A percentile compares a stretch with the other conserved stretches of the same genome.
Conservation (phyloP, 2,888 invertebrate species). For the Heteromurus nitidus region DNA sequence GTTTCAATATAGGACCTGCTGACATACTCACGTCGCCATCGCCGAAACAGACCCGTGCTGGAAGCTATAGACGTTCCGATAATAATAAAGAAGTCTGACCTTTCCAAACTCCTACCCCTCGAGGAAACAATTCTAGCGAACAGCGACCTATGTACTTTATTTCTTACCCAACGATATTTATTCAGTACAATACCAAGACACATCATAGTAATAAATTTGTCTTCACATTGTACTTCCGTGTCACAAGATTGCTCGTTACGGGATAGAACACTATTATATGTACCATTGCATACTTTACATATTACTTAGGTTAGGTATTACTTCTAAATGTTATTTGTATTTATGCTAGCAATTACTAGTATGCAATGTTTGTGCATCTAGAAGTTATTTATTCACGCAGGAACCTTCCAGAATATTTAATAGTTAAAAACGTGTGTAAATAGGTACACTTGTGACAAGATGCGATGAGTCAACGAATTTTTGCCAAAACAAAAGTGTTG, state of each 20-base stretch:
- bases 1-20: conserved; percentile 66
- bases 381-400: neutral
- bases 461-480: conserved; percentile 17
- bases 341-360: neutral
- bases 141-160: conserved; percentile 6
- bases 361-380: neutral
- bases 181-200: conserved; percentile 55
- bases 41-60: conserved; percentile 69
- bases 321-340: neutral
- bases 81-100: conserved; percentile 70
- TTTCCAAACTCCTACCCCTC: conserved; percentile 8
- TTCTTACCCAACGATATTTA: conserved; percentile 35
- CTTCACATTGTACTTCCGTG: conserved; percentile 54
- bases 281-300: no score
- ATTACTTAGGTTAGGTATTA: no score
- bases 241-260: conserved; percentile 20
- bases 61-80: conserved; percentile 72
- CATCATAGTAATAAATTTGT: conserved; percentile 51
- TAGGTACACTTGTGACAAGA: neutral
- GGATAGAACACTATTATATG: no score
- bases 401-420: neutral
- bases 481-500: conserved; percentile 26
- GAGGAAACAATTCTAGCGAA: neutral
- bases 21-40: conserved; percentile 72
- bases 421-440: neutral